Evolutionary conservation across 2,113 vertebrate species (phyloP).

Genomic region (Sporophila hypoxantha): DNA sequence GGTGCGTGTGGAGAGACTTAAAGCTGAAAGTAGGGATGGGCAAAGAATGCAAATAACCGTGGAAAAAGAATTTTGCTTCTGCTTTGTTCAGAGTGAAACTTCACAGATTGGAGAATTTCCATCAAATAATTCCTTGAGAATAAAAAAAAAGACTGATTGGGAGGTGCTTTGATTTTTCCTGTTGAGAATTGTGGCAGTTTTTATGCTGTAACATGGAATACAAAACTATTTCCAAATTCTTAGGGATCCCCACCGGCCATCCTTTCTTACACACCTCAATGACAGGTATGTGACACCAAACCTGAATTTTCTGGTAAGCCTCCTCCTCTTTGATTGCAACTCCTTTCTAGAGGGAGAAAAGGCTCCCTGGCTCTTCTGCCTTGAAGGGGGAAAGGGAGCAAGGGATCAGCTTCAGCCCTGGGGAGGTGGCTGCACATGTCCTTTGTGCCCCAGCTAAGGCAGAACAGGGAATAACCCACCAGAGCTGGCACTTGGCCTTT

Average conservation of each 20-base stretch:
- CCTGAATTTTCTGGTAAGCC: neutral
- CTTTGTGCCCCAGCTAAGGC: neutral
- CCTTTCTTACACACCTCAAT: neutral
- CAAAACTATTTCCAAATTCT: neutral
- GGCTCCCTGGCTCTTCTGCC: neutral
- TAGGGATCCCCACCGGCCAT: fast-evolving
- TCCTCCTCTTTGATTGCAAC: neutral
- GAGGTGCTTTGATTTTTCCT: neutral
- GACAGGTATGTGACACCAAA: neutral
- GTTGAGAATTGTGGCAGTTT: neutral
- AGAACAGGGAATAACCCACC: neutral
- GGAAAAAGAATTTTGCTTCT: neutral
- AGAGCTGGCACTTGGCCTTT: neutral
- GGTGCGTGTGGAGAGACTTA: slow-evolving; percentile 6
- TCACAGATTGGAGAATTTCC: neutral
- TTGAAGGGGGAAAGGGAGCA: fast-evolving
- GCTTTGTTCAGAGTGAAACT: neutral
- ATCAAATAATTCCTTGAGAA: neutral
- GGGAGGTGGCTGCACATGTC: fast-evolving
- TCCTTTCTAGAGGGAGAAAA: neutral
- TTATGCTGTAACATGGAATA: neutral
- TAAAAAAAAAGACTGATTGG: neutral
- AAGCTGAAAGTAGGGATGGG: slow-evolving; percentile 17
- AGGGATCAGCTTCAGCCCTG: neutral
- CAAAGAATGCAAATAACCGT: neutral